A percentile compares a stretch with the other conserved stretches of the same genome.
These are phyloP conservation scores for Cottoperca gobio DNA, from an alignment of 2,797 vertebrate genomes.

Conservation along the genomic window DNA sequence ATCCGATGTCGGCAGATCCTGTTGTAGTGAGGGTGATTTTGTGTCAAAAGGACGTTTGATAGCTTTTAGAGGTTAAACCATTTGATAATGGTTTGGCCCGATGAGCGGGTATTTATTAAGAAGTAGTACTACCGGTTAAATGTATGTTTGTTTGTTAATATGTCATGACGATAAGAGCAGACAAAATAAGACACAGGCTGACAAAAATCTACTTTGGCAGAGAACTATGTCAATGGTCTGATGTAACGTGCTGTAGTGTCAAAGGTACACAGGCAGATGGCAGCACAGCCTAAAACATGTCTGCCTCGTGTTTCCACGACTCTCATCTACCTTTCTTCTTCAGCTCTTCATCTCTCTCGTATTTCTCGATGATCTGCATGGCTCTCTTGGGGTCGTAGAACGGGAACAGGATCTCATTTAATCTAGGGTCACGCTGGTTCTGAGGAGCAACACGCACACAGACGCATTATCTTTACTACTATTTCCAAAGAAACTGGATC, in stretches of 20 bases:
- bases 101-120: background rate
- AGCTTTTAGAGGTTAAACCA: background rate
- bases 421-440: conserved; percentile 97
- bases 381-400: conserved; percentile 98
- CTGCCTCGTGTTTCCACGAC: background rate
- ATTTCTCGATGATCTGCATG: conserved; percentile 96
- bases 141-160: background rate
- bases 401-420: conserved; percentile 99
- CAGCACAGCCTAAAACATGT: conserved; percentile 55
- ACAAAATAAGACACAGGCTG: background rate
- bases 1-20: background rate
- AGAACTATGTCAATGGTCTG: no score
- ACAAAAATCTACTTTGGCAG: background rate
- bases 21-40: background rate
- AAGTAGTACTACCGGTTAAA: background rate
- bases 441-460: conserved; percentile 64
- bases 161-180: background rate
- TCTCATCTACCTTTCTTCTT: conserved; percentile 91
- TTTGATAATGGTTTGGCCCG: background rate
- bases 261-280: conserved; percentile 66
- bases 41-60: background rate
- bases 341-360: conserved; percentile 92
- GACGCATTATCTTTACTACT: background rate
- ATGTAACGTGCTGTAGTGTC: conserved; percentile 32
- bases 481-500: conserved; percentile 16